Base-by-base conservation (phyloP, 37 sponge, comb jelly and placozoan species). In the Ianthella basta region DNA sequence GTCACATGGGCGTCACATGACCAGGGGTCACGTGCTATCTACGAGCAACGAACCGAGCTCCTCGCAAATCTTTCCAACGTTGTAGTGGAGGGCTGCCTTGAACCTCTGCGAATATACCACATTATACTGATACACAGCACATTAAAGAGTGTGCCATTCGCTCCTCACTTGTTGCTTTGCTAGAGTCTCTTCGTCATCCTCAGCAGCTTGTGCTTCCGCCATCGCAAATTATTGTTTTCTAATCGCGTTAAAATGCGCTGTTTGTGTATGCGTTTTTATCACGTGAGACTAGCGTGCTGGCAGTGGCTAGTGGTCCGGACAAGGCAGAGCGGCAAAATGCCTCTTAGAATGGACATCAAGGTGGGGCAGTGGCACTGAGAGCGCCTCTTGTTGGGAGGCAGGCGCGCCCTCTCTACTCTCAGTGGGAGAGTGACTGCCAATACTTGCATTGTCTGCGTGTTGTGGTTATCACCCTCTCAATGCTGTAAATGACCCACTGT, bases 291-390 rank as follows among this genome's bases (percentile, higher is more conserved):
- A 69, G 50, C n/a, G n/a, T n/a, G n/a, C n/a, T n/a, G n/a, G n/a
- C n/a, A n/a, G n/a, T n/a, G n/a, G n/a, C n/a, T n/a, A n/a, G 21
- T 72, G 21, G 39, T 72, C 40, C 30, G 40, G 30, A 23, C 40
- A 23, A 66, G 36, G 65, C 25, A 44, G 19, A 32, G 24, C 24
- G 33, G 53, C 74, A 78, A 37, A 24, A 94, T 94, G 96, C 96
- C 96, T 80, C 87, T 96, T 40, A 77, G 91, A 72, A 86, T 96
- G 50, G 96, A 96, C 69, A 87, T 96, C 0, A 96, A 91, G 91
- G 95, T 94, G 60, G 41, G 61, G n/a, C n/a, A n/a, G n/a, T n/a
- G n/a, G n/a, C n/a, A n/a, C n/a, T n/a, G n/a, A n/a, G n/a, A n/a
- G n/a, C n/a, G n/a, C n/a, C n/a, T n/a, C n/a, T n/a, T n/a, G n/a